Evolutionary conservation across 2,888 invertebrate species (phyloP), one percentile per base, ranked within the genome.

Genomic region (Ophion obscuratus): DNA sequence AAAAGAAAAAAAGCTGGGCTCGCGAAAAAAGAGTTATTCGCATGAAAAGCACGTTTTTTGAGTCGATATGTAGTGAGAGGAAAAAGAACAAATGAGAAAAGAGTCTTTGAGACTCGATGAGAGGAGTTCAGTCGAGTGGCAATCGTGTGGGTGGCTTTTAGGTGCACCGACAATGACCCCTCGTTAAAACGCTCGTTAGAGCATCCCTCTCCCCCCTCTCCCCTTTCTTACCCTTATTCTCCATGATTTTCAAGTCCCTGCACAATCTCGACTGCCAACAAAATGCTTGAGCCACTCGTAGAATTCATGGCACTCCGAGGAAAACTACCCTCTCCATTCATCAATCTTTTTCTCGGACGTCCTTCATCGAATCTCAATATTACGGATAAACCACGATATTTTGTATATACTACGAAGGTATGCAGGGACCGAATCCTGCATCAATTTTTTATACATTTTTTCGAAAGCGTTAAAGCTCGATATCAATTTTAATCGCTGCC

Each of bases 111-210:
- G 83, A 78, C 81, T 78, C 83, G 81, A 83, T 78, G 83, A 70
- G 73, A 36, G 24, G 53, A 84, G 81, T 75, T 81, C 75, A 71
- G 75, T 84, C 81, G 86, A 86, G 86, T 86, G 86, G 84, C 86
- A 86, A 86, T 86, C 81, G 78, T 81, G 83, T 81, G 86, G 86
- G 83, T 81, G 78, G 81, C 86, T 86, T 86, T 86, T 86, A 84
- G 84, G 86, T 68, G 70, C 86, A 81, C 84, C 86, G 81, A 86
- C 86, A 86, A 86, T 86, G 81, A 86, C 83, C 83, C 81, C 86
- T 86, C 86, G 86, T 86, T 86, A 86, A 84, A 86, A 86, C 71
- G 81, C 86, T 86, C 81, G 84, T 86, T 86, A 86, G 71, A 78
- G 36, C 71, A 75, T 80, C 75, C 47, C 76, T 66, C 74, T 70